Base-by-base conservation (phyloP, 2,797 vertebrate species). In the Anabacerthia variegaticeps region DNA sequence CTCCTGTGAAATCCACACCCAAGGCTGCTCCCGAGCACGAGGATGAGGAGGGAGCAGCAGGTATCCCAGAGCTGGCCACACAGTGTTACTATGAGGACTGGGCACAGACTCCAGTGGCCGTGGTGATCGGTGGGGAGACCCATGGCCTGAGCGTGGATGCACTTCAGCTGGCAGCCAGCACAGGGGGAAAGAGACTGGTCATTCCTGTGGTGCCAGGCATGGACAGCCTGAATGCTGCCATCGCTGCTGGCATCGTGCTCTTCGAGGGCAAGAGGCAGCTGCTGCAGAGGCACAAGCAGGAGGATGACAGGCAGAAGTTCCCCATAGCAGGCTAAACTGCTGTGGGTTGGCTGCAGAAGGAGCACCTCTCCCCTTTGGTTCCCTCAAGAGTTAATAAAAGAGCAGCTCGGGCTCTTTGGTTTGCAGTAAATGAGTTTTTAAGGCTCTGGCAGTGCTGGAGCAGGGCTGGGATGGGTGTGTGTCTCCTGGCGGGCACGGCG, bases 231-330 rank as follows among this genome's bases (percentile, higher is more conserved):
- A 99, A 99, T 90, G 98, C 99, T 0, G 99, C 99, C 21, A 98
- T 99, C 96, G 99, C 99, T 2, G 98, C 99, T 18, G 99, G 98
- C 82, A 97, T 99, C 32, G 93, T 99, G 81, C 92, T 99, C 8
- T 99, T 99, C 32, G 99, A 99, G 96, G 99, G 98, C 68, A 98
- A 98, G 94, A 98, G 98, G 74, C 99, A 99, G 80, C 95, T 98
- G 51, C 93, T 89, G 32, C 4, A 2, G 16, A 88, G 65, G 85
- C 87, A 46, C 21, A 87, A 96, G 88, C 93, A 63, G 48, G 91
- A 77, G 26, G 68, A 59, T 0, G 6, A 22, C 65, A 73, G 36
- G 54, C 65, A 66, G 19, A 32, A 22, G 32, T 2, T 89, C 13
- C 92, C 93, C 3, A 7, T 32, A 13, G 56, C 16, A 7, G 65